Evolutionary conservation across 2,113 vertebrate genomes (phyloP), one percentile per base, ranked within the genome.

Genomic region (Micronycteris hirsuta): DNA sequence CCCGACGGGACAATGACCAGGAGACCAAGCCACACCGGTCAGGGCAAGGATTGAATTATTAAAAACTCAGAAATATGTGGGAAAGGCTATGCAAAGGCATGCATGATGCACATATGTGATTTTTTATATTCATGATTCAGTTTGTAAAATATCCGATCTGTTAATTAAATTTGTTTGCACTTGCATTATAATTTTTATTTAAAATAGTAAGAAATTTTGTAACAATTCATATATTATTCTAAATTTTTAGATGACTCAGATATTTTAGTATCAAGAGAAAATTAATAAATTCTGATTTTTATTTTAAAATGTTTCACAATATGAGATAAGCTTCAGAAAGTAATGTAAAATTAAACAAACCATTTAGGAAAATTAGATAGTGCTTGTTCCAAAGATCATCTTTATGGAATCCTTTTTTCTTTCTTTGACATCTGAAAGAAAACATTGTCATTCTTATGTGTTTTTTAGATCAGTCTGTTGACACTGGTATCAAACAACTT

Each of bases 401-500:
- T 95, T 97, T 95, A 95, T 80, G 92, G 98, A 98, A 95, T 97
- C 86, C 94, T 93, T 33, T 93, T 89, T 98, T 95, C 97, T 97
- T 96, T 94, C 85, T 93, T 94, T 98, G 97, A 98, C 97, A 98
- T 98, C 93, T 98, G 93, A 97, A 97, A 98, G 97, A 98, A 98
- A 98, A 98, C 95, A 98, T 98, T 97, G 77, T 98, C 97, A 96
- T 97, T 94, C 97, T 89, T 96, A 96, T 97, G 97, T 98, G 96
- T 97, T 95, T 97, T 96, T 63, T 78, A 91, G 97, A 95, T 88
- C 93, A 98, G 97, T 97, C 98, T 98, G 98, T 98, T 89, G 96
- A 97, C 96, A 98, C 97, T 97, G 97, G 98, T 98, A 99, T 98
- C 98, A 98, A 97, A 98, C 98, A 98, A 98, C 94, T 98, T 93